Evolutionary conservation across 2,113 vertebrate genomes (phyloP), one percentile per base, ranked within the genome.

Genomic region (Anarrhichthys ocellatus): DNA sequence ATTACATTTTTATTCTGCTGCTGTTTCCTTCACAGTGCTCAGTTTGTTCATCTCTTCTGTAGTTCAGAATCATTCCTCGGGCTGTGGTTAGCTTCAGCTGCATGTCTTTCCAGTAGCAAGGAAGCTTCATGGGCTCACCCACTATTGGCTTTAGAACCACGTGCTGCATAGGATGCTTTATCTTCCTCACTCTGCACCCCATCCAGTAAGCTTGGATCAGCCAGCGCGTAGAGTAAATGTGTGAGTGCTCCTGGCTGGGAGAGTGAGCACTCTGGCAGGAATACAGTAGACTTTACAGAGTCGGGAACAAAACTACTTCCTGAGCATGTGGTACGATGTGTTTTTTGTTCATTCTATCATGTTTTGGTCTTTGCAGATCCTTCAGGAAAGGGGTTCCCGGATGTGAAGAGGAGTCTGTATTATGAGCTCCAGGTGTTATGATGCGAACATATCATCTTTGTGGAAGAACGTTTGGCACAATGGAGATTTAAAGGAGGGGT

Each of bases 351-450:
- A 73, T 62, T 73, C 22, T 78, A 0, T 52, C 1, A 18, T 50
- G 9, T 66, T 78, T 36, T 78, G 42, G 32, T 87, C 17, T 92
- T 93, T 94, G 75, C 96, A 99, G 98, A 98, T 99, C 94, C 95
- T 99, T 93, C 98, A 99, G 95, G 98, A 99, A 87, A 95, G 98
- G 68, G 98, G 98, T 69, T 99, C 98, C 29, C 95, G 98, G 91
- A 99, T 98, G 97, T 99, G 96, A 99, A 94, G 93, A 89, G 80
- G 88, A 92, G 84, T 73, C 87, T 81, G 88, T 94, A 80, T 91
- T 94, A 95, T 87, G 85, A 91, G 92, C 91, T 92, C 86, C 94
- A 92, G 89, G 93, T 88, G 90, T 92, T 95, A 93, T 92, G 95
- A 96, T 73, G 66, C 91, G 89, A 94, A 94, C 92, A 93, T 95